Conservation (phyloP, 2,888 invertebrate species). For the Dasysyrphus albostriatus region DNA sequence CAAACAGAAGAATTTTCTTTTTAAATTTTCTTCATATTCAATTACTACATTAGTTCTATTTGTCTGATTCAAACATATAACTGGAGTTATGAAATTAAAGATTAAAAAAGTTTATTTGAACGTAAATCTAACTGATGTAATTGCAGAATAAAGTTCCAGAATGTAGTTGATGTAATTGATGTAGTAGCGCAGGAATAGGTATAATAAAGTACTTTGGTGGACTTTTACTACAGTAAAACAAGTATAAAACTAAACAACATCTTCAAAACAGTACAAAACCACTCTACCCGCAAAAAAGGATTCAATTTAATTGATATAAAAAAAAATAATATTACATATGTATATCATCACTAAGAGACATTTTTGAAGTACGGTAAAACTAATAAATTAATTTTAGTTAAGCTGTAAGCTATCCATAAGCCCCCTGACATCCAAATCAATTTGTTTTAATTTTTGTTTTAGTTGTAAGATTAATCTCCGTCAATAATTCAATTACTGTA, state of each 20-base stretch:
- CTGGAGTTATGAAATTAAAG: too few species aligned
- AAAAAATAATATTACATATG: neutral
- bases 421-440: neutral
- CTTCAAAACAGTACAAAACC: neutral
- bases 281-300: neutral
- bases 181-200: too few species aligned
- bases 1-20: too few species aligned
- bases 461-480: constrained; percentile 8
- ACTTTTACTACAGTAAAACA: too few species aligned
- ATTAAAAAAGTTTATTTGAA: too few species aligned
- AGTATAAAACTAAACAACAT: neutral
- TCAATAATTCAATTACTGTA: constrained; percentile 15
- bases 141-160: too few species aligned
- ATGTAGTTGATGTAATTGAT: too few species aligned
- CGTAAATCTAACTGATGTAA: too few species aligned
- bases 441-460: constrained; percentile 11
- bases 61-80: too few species aligned
- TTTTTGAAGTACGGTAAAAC: neutral
- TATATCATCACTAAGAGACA: neutral
- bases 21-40: too few species aligned
- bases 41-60: too few species aligned
- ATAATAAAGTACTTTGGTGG: too few species aligned
- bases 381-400: neutral
- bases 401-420: constrained; percentile 3
- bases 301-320: neutral